These are phyloP conservation scores for Tachyglossus aculeatus DNA, from an alignment of 2,797 vertebrate genomes.

Conservation along the genomic window DNA sequence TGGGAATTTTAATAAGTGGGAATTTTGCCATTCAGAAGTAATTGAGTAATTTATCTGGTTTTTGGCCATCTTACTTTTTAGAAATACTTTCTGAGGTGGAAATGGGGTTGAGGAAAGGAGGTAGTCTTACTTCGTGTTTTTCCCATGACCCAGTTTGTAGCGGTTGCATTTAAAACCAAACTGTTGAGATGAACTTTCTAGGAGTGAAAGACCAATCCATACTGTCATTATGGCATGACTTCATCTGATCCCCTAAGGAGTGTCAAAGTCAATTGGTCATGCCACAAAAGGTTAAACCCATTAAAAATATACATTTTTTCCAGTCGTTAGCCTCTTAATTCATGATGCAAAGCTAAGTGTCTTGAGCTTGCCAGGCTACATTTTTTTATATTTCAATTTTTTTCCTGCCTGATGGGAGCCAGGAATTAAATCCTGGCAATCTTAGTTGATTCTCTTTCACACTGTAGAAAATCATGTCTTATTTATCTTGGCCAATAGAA, in stretches of 20 bases:
- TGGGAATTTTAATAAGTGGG: background rate
- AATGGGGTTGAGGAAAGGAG: background rate
- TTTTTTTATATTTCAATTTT: constrained; percentile 7
- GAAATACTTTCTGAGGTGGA: background rate
- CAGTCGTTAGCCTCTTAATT: constrained; percentile 9
- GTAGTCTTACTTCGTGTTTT: constrained; percentile 15
- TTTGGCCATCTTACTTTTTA: background rate
- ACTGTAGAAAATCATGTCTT: background rate
- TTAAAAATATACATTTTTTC: constrained; percentile 33
- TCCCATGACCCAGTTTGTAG: background rate
- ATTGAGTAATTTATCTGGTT: background rate
- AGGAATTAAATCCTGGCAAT: background rate
- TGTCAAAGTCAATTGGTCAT: background rate
- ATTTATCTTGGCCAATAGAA: background rate
- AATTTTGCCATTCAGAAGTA: background rate
- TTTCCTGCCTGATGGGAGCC: constrained; percentile 6
- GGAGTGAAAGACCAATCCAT: background rate
- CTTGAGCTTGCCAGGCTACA: constrained; percentile 11
- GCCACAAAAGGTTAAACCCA: constrained; percentile 25
- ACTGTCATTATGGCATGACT: background rate
- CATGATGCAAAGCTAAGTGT: constrained; percentile 2
- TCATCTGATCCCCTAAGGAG: constrained; percentile 8
- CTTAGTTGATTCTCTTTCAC: background rate
- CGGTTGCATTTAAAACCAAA: constrained; percentile 1
- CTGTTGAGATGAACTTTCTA: background rate